Conservation (phyloP, 1,140 invertebrate genomes). For the Campodea augens region DNA sequence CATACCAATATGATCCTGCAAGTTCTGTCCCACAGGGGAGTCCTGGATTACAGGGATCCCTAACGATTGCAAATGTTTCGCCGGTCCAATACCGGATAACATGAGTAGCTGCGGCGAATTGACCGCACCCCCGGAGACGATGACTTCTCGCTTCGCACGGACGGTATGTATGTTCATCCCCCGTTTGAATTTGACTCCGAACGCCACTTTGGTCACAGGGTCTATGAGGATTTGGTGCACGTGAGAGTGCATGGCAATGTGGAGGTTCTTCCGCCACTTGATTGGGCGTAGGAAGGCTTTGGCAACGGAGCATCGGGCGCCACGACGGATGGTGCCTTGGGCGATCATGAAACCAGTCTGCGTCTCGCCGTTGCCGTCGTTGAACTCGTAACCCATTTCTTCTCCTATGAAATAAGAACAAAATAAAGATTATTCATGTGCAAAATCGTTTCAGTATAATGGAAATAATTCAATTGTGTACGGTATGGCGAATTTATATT, state of each 20-base stretch:
- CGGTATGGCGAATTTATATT: too few relatives aligned
- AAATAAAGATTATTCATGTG: too few relatives aligned
- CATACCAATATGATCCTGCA: constrained; percentile 73
- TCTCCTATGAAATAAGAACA: too few relatives aligned
- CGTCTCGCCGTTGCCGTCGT: constrained; percentile 76
- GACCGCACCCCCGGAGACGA: constrained; percentile 13
- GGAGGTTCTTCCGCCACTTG: constrained; percentile 58
- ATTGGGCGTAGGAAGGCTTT: constrained; percentile 76
- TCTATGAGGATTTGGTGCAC: constrained; percentile 66
- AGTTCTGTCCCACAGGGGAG: constrained; percentile 51
- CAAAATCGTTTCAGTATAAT: too few relatives aligned
- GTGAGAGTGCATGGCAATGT: constrained; percentile 65
- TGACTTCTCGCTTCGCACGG: constrained; percentile 49
- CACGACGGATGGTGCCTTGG: constrained; percentile 60
- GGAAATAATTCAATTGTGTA: too few relatives aligned
- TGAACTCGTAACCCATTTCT: constrained; percentile 77
- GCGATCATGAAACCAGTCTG: constrained; percentile 77
- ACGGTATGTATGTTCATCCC: constrained; percentile 48
- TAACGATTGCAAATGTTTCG: constrained; percentile 24
- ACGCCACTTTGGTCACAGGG: constrained; percentile 52
- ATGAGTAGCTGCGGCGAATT: constrained; percentile 32
- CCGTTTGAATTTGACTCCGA: constrained; percentile 65
- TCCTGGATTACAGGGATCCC: constrained; percentile 24
- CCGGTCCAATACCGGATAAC: constrained; percentile 34
- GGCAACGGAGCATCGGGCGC: constrained; percentile 74